Percentiles rank a stretch among this genome's conserved stretches.
Conservation (phyloP, 1,140 invertebrate genomes). For the Lordiphosa clarofinis region DNA sequence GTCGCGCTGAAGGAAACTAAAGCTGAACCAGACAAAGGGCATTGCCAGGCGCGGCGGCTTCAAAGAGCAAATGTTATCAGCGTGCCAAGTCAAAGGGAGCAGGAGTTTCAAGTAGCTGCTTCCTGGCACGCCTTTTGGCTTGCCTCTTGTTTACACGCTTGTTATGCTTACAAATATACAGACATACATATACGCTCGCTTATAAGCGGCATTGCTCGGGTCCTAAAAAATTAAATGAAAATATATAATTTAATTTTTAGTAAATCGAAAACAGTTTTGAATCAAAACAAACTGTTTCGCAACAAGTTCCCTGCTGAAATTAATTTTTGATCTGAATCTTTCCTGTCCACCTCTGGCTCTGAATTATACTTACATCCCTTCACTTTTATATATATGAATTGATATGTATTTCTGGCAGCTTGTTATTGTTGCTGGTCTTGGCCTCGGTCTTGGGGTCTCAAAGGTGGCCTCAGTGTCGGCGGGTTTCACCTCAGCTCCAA, state of each 20-base stretch:
- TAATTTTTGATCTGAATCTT: too few species aligned
- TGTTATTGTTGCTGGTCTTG: conserved; percentile 34
- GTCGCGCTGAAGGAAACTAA: conserved; percentile 27
- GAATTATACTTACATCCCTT: conserved; percentile 5
- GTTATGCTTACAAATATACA: conserved; percentile 42
- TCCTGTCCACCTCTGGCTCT: too few species aligned
- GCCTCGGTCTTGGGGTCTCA: conserved; percentile 13
- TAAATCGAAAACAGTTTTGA: too few species aligned
- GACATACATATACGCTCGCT: too few species aligned
- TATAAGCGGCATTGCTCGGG: conserved; percentile 19
- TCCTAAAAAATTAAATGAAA: too few species aligned
- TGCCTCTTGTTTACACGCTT: conserved; percentile 67
- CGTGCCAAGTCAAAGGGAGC: conserved; percentile 43
- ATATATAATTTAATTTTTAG: too few species aligned
- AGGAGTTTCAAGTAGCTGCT: conserved; percentile 57
- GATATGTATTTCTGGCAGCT: conserved; percentile 25
- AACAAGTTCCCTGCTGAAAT: too few species aligned
- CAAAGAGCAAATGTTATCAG: conserved; percentile 53
- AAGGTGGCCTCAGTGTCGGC: conserved; percentile 64
- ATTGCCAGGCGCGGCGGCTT: conserved; percentile 32
- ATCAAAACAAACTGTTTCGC: too few species aligned
- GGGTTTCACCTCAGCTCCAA: conserved; percentile 50
- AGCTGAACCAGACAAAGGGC: conserved; percentile 19
- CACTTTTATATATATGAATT: conserved; percentile 10
- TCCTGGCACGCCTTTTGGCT: conserved; percentile 5